phyloP scores from a whole-genome alignment of 1,140 invertebrate genomes.

The Heliconius melpomene region DNA sequence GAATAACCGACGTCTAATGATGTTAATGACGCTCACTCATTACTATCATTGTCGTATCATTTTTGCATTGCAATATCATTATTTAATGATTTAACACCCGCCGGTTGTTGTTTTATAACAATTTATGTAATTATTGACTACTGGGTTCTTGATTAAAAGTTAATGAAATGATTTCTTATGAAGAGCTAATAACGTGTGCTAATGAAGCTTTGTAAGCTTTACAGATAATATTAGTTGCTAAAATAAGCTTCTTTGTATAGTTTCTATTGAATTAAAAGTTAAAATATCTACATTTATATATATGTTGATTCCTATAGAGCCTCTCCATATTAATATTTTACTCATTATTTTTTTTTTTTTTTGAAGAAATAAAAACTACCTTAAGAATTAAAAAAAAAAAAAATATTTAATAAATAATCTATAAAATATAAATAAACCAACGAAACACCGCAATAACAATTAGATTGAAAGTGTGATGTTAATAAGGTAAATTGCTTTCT shows the following conservation, averaged over 20 bases:
- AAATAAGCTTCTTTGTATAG: too few relatives aligned
- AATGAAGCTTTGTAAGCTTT: background rate
- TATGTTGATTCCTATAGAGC: too few relatives aligned
- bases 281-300: too few relatives aligned
- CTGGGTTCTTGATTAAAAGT: background rate
- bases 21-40: constrained; percentile 55
- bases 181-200: background rate
- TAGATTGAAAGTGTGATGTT: constrained; percentile 20
- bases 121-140: background rate
- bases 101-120: constrained; percentile 3
- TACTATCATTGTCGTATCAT: constrained; percentile 51
- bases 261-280: too few relatives aligned
- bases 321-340: too few relatives aligned
- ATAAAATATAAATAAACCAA: background rate
- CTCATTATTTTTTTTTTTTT: too few relatives aligned
- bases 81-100: constrained; percentile 41
- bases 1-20: constrained; percentile 52
- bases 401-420: background rate
- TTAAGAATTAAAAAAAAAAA: too few relatives aligned
- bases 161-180: too few relatives aligned
- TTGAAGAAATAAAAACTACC: too few relatives aligned
- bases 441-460: background rate
- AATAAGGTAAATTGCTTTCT: constrained; percentile 29
- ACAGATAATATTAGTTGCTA: too few relatives aligned
- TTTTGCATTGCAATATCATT: constrained; percentile 47